A percentile compares a stretch with the other conserved stretches of the same genome.
These are phyloP conservation scores for Idaea straminata DNA, from an alignment of 2,888 invertebrate species.

Conservation along the genomic window DNA sequence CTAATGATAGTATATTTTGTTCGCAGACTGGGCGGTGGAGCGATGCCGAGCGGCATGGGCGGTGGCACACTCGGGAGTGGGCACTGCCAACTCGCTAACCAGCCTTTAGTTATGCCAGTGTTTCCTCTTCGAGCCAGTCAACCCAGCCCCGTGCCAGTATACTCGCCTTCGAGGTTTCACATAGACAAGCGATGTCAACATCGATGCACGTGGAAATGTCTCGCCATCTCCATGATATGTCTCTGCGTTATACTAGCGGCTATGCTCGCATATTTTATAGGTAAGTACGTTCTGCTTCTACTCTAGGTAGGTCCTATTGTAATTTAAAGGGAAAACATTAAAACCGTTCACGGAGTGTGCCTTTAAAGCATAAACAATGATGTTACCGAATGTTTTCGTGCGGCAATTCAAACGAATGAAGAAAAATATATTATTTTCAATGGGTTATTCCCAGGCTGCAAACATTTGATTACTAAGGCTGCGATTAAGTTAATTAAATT, in stretches of 20 bases:
- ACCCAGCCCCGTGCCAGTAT: conserved; percentile 87
- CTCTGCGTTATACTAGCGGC: conserved; percentile 94
- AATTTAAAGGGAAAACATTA: too few relatives aligned
- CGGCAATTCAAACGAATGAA: too few relatives aligned
- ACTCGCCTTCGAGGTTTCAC: conserved; percentile 95
- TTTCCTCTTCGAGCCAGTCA: conserved; percentile 92
- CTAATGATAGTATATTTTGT: conserved; percentile 26
- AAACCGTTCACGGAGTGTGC: too few relatives aligned
- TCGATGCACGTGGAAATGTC: conserved; percentile 98
- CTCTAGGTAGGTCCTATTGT: neutral
- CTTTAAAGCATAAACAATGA: too few relatives aligned
- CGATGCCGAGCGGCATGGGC: conserved; percentile 80
- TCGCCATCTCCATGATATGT: conserved; percentile 95
- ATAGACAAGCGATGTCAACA: conserved; percentile 96
- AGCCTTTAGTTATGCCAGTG: conserved; percentile 92
- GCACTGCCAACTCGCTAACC: conserved; percentile 85
- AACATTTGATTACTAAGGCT: too few relatives aligned
- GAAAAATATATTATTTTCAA: too few relatives aligned
- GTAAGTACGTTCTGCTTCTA: conserved; percentile 80
- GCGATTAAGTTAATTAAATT: too few relatives aligned
- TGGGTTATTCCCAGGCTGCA: too few relatives aligned
- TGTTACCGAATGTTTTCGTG: too few relatives aligned
- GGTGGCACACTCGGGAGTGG: conserved; percentile 83
- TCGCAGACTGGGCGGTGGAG: conserved; percentile 76
- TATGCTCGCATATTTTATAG: conserved; percentile 97